These are phyloP conservation scores for Porites evermanni DNA, from an alignment of 92 coral and sea anemone genomes.

Conservation along the genomic window DNA sequence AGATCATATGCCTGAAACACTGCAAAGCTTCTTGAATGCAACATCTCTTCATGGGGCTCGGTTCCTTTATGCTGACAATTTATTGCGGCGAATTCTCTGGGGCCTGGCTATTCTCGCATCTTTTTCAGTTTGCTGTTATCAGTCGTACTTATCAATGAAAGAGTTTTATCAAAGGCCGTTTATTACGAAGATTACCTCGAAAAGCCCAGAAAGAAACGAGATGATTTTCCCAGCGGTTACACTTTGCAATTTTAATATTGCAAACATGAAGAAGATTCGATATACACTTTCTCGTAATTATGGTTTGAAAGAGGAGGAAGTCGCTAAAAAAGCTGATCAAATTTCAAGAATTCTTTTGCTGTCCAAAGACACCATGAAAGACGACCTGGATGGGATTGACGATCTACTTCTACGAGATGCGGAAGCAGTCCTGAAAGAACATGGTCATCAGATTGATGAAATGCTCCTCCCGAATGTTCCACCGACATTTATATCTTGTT, in stretches of 20 bases:
- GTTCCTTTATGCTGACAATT: not conserved
- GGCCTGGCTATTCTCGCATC: slow-evolving; percentile 1
- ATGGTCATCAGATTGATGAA: slow-evolving; percentile 56
- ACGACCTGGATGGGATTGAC: not conserved
- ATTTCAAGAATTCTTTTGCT: not conserved
- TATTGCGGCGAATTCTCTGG: slow-evolving; percentile 10
- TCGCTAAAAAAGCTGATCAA: not conserved
- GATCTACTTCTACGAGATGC: no score
- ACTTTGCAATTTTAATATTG: slow-evolving; percentile 1
- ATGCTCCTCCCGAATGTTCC: slow-evolving; percentile 48
- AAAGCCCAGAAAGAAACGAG: not conserved
- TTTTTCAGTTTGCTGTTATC: not conserved
- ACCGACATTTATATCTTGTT: slow-evolving; percentile 23
- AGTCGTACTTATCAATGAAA: not conserved
- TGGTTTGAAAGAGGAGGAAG: not conserved
- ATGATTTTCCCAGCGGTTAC: slow-evolving; percentile 21
- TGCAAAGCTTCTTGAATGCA: slow-evolving; percentile 3
- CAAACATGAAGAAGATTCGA: not conserved
- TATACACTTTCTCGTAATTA: not conserved
- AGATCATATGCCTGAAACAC: not conserved
- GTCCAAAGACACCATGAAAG: not conserved
- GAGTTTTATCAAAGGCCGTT: slow-evolving; percentile 5
- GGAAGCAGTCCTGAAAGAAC: not conserved
- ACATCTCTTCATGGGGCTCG: slow-evolving; percentile 28
- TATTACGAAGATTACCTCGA: not conserved